Conservation (phyloP, 2,888 invertebrate species). For the Tetragonula carbonaria region DNA sequence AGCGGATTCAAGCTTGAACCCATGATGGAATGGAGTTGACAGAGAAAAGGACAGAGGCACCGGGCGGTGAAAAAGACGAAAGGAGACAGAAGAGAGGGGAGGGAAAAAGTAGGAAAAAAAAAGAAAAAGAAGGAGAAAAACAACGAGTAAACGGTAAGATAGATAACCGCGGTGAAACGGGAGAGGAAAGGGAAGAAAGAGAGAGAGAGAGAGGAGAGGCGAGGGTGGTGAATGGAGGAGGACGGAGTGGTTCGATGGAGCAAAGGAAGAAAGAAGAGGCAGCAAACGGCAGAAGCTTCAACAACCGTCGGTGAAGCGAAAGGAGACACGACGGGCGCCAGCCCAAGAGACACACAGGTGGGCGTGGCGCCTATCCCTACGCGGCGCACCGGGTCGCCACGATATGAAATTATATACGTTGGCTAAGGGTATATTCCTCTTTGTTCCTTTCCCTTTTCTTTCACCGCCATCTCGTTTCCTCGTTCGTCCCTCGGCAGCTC, state of each 20-base stretch:
- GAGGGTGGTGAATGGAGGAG: slow-evolving; percentile 1
- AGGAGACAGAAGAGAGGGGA: not conserved
- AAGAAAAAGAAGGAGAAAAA: not conserved
- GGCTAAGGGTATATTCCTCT: slow-evolving; percentile 67
- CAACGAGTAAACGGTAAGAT: slow-evolving; percentile 9
- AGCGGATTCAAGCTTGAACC: slow-evolving; percentile 69
- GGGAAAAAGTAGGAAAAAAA: not conserved
- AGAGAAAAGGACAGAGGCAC: slow-evolving; percentile 41
- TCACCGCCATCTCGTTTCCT: slow-evolving; percentile 36
- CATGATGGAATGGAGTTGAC: slow-evolving; percentile 57
- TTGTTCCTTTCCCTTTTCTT: slow-evolving; percentile 45
- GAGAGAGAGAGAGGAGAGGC: not conserved
- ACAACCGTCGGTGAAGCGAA: slow-evolving; percentile 60
- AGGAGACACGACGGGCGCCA: slow-evolving; percentile 73
- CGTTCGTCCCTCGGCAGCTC: slow-evolving; percentile 28
- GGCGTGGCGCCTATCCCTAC: slow-evolving; percentile 81
- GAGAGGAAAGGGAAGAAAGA: not conserved
- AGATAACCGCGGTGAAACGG: not conserved
- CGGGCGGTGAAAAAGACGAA: not conserved
- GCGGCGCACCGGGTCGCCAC: slow-evolving; percentile 72
- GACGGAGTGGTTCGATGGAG: not conserved
- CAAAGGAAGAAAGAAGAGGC: slow-evolving; percentile 41
- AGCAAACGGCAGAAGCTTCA: slow-evolving; percentile 52
- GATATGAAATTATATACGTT: slow-evolving; percentile 73
- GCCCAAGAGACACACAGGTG: slow-evolving; percentile 78